Evolutionary conservation across 2,797 vertebrate genomes (phyloP).

Genomic region (Poliocrania exsul): DNA sequence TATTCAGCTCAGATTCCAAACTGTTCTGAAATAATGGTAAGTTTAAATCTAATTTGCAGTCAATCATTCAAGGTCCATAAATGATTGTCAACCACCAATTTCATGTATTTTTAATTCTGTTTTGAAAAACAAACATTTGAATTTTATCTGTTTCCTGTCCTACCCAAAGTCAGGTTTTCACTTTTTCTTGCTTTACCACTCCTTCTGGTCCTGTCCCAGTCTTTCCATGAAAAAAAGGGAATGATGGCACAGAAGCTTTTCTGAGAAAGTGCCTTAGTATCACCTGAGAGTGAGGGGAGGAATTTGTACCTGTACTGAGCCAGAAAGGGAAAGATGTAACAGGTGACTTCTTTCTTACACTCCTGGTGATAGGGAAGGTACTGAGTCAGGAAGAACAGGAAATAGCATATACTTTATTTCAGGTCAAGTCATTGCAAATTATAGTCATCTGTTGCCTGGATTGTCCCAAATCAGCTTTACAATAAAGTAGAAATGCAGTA

Average conservation of each 20-base stretch:
- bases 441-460: not conserved
- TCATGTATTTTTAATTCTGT: conserved; percentile 9
- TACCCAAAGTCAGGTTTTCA: not conserved
- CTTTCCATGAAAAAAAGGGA: not conserved
- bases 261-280: not conserved
- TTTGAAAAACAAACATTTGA: conserved; percentile 2
- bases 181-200: not conserved
- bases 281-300: not conserved
- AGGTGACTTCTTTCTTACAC: not conserved
- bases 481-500: not conserved
- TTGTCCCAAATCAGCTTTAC: not conserved
- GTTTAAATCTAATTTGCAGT: conserved; percentile 53
- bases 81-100: conserved; percentile 24
- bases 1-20: conserved; percentile 44
- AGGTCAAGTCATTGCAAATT: not conserved
- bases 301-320: not conserved
- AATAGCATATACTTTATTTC: not conserved
- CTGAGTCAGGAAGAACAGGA: not conserved
- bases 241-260: not conserved
- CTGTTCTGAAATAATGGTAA: conserved; percentile 38
- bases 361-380: not conserved
- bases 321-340: not conserved
- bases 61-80: not conserved
- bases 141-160: not conserved
- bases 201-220: not conserved